These are phyloP conservation scores for Cantharis lateralis DNA, from an alignment of 2,888 invertebrate species.

Conservation along the genomic window DNA sequence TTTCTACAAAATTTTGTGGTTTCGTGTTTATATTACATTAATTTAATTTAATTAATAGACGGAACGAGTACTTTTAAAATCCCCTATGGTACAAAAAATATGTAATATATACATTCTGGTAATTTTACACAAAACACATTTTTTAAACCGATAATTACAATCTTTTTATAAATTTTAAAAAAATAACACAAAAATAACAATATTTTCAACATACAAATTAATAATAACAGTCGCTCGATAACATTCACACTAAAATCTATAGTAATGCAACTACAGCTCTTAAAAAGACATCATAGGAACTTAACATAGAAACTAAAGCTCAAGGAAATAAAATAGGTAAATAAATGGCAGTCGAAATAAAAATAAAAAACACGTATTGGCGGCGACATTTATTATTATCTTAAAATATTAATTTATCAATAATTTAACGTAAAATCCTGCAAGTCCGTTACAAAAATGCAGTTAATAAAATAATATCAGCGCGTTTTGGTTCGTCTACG, in stretches of 20 bases:
- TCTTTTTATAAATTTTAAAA: constrained; percentile 6
- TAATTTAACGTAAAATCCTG: not conserved
- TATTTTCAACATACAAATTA: constrained; percentile 2
- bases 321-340: constrained; percentile 8
- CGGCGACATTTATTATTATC: not conserved
- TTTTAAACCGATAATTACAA: constrained; percentile 12
- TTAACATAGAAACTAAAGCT: constrained; percentile 28
- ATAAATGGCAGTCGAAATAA: constrained; percentile 39
- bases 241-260: constrained; percentile 25
- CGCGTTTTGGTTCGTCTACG: constrained; percentile 7
- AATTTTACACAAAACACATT: constrained; percentile 1
- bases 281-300: constrained; percentile 28
- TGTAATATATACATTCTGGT: constrained; percentile 17
- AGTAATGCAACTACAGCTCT: constrained; percentile 29
- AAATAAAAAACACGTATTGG: constrained; percentile 14
- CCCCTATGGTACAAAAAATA: constrained; percentile 10
- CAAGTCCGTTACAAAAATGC: not conserved
- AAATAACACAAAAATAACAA: constrained; percentile 1
- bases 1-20: constrained; percentile 1
- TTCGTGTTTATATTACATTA: not conserved
- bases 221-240: constrained; percentile 14
- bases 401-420: not conserved
- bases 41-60: not conserved
- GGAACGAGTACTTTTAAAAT: not conserved
- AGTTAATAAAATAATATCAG: constrained; percentile 22